Evolutionary conservation across 1,140 invertebrate species (phyloP), one percentile per base, ranked within the genome.

Genomic region (Drosophila nannoptera): DNA sequence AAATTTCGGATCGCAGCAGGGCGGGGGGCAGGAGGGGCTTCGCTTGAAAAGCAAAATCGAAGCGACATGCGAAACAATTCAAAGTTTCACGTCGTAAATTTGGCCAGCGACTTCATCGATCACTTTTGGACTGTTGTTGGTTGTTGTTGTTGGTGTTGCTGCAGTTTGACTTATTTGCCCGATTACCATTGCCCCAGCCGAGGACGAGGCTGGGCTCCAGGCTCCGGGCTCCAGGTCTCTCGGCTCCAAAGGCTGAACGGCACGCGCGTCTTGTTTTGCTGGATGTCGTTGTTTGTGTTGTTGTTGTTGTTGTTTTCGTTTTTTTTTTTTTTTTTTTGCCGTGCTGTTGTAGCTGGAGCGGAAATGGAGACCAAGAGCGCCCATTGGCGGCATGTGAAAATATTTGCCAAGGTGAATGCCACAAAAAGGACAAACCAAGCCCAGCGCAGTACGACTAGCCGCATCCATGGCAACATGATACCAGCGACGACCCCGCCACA

Each of bases 1-100:
- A 38, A 55, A 33, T 31, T 31, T 12, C 3, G n/a, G 8, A 66
- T 22, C 7, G 5, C 4, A 61, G 29, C 45, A n/a, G n/a, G 16
- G 6, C 16, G 4, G 32, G 4, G 32, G 11, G 7, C 12, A 32
- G 29, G 22, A 29, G 22, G 8, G 60, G 33, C 32, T 64, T 43
- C 40, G 42, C 65, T 75, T 65, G 63, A 76, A 22, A 76, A 67
- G 75, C 66, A 82, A 87, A 87, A 82, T 82, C 82, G 78, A 87
- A 82, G 65, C 83, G 83, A 77, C 83, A 87, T 87, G 84, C 80
- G 84, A 86, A 82, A 84, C 77, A 81, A 82, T 88, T 88, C 82
- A 82, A 88, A 84, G 87, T 88, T 82, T 77, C 87, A 88, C 78
- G 77, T 88, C 82, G 73, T 88, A 88, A 88, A 88, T 88, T 88